Conservation (phyloP, 2,113 vertebrate genomes). For the Callocephalon fimbriatum region DNA sequence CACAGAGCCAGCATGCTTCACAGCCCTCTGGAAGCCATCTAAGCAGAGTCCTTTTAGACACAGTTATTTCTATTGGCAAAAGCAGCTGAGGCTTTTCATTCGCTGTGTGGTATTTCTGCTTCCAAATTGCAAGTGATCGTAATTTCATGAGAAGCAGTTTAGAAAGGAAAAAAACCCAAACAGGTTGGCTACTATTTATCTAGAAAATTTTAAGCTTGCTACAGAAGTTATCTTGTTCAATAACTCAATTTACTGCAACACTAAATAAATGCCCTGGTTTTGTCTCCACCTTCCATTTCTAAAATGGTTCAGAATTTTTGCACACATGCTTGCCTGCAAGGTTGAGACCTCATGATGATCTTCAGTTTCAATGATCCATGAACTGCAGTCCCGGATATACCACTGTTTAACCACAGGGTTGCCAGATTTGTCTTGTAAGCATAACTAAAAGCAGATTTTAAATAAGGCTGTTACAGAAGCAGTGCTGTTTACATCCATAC, state of each 20-base stretch:
- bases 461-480: neutral
- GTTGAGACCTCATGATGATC: accelerated
- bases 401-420: neutral
- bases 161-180: neutral
- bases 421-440: neutral
- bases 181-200: neutral
- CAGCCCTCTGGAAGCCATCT: neutral
- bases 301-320: neutral
- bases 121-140: neutral
- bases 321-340: accelerated
- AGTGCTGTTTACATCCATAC: neutral
- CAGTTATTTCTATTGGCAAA: neutral
- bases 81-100: neutral
- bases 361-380: neutral
- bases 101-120: neutral
- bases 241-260: neutral
- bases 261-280: neutral
- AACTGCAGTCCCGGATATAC: neutral
- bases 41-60: neutral
- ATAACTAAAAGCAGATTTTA: neutral
- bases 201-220: neutral
- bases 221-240: neutral
- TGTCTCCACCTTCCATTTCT: neutral
- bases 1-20: neutral
- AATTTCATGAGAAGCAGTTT: neutral